Evolutionary conservation across 2,797 vertebrate species (phyloP).

Genomic region (Cheirogaleus major): DNA sequence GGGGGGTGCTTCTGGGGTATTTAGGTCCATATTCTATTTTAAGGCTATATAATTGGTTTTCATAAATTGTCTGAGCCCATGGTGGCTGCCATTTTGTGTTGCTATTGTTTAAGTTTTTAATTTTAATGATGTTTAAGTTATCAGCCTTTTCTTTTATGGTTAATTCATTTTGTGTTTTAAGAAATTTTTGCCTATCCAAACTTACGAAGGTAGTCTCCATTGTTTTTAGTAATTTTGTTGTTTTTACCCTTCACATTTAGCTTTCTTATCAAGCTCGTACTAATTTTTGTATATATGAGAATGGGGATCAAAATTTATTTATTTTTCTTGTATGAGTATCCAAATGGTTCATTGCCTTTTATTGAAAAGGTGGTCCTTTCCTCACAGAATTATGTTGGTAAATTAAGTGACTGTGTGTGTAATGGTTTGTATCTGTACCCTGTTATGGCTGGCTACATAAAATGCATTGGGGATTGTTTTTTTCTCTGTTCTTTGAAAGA

Average conservation of each 20-base stretch:
- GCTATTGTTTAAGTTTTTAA: background rate
- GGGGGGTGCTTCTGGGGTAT: too few relatives aligned
- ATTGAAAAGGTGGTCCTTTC: background rate
- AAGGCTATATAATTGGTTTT: too few relatives aligned
- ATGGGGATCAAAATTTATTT: background rate
- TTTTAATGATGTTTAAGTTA: constrained; percentile 3
- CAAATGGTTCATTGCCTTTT: background rate
- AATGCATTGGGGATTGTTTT: background rate
- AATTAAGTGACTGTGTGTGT: background rate
- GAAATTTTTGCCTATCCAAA: background rate
- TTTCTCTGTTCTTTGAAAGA: background rate
- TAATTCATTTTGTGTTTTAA: background rate
- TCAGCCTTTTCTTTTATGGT: background rate
- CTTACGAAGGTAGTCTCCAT: background rate
- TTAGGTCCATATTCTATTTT: too few relatives aligned
- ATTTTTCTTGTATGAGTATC: background rate
- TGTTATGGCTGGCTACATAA: background rate
- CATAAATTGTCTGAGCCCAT: too few relatives aligned
- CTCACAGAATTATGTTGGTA: background rate
- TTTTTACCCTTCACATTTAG: background rate
- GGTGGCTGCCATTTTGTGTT: too few relatives aligned
- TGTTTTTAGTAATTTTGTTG: background rate
- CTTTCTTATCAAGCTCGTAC: background rate
- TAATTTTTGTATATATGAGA: background rate
- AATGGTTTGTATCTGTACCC: background rate